Percentiles rank a stretch among this genome's conserved stretches.
Evolutionary conservation across 1,140 invertebrate genomes (phyloP).

Genomic region (Leptoteleia sp.): DNA sequence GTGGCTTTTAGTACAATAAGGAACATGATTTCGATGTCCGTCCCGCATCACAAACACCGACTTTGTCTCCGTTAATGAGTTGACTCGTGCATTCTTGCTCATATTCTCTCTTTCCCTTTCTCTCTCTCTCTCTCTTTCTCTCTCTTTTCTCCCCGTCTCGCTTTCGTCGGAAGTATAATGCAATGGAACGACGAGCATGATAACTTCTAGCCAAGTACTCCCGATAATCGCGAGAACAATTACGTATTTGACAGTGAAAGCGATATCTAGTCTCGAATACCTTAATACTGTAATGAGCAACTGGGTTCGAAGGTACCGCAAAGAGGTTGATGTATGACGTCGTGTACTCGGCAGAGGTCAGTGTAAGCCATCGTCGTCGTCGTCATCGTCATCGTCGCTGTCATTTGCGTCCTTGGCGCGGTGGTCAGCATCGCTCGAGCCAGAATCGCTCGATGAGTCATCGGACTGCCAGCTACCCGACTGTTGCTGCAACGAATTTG

Average conservation of each 20-base stretch:
- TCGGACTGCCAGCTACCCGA: conserved; percentile 77
- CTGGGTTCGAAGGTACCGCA: conserved; percentile 80
- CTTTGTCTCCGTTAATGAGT: conserved; percentile 40
- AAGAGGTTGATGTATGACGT: conserved; percentile 73
- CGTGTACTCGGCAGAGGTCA: conserved; percentile 77
- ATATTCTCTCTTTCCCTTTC: not conserved
- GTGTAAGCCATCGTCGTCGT: conserved; percentile 79
- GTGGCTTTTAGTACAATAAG: conserved; percentile 54
- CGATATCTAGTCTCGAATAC: conserved; percentile 81
- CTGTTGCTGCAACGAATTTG: conserved; percentile 49
- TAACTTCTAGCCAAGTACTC: no score
- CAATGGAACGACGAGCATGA: no score
- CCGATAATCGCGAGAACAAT: conserved; percentile 77
- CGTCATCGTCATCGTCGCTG: conserved; percentile 77
- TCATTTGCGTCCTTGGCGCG: conserved; percentile 74
- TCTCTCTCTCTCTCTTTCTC: conserved; percentile 8
- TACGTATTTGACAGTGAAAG: conserved; percentile 82
- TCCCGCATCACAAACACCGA: conserved; percentile 48
- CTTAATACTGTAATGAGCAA: conserved; percentile 82
- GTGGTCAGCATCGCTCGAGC: conserved; percentile 74
- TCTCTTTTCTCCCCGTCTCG: no score
- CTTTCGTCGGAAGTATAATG: no score
- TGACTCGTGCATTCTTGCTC: conserved; percentile 22
- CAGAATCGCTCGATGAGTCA: conserved; percentile 78
- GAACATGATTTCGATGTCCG: conserved; percentile 63